A percentile compares a stretch with the other conserved stretches of the same genome.
These are phyloP conservation scores for Odontomachus brunneus DNA, from an alignment of 1,140 invertebrate species.

Conservation along the genomic window DNA sequence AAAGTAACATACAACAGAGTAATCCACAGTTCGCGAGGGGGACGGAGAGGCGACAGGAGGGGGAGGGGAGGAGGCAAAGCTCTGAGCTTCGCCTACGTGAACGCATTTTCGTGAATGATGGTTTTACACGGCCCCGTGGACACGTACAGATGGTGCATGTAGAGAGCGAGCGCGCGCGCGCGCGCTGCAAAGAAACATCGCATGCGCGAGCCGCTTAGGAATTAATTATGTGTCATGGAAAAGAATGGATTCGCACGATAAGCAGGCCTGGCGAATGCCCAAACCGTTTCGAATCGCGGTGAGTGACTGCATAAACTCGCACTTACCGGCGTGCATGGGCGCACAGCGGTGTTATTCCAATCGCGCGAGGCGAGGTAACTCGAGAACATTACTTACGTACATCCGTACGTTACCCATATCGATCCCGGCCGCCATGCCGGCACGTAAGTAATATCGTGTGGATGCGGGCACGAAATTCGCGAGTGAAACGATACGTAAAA, in stretches of 20 bases:
- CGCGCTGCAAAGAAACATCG: background rate
- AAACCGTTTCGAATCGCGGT: background rate
- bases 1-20: background rate
- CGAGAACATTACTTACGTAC: conserved; percentile 29
- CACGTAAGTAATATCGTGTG: conserved; percentile 32
- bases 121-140: background rate
- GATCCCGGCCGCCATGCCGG: background rate
- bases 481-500: conserved; percentile 72
- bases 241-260: conserved; percentile 39
- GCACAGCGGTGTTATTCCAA: conserved; percentile 12
- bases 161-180: background rate
- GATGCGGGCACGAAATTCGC: conserved; percentile 29
- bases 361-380: background rate
- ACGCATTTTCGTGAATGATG: conserved; percentile 16
- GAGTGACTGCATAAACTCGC: conserved; percentile 19
- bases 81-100: background rate
- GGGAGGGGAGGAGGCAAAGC: background rate
- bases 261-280: conserved; percentile 16
- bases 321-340: background rate
- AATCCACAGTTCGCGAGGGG: too few relatives aligned
- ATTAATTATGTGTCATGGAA: conserved; percentile 48
- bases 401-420: conserved; percentile 15
- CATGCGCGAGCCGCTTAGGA: background rate
- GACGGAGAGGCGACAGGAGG: too few relatives aligned
- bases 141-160: background rate